phyloP scores from a whole-genome alignment of 2,797 vertebrate species.

The Hypotaenidia philippensis region DNA sequence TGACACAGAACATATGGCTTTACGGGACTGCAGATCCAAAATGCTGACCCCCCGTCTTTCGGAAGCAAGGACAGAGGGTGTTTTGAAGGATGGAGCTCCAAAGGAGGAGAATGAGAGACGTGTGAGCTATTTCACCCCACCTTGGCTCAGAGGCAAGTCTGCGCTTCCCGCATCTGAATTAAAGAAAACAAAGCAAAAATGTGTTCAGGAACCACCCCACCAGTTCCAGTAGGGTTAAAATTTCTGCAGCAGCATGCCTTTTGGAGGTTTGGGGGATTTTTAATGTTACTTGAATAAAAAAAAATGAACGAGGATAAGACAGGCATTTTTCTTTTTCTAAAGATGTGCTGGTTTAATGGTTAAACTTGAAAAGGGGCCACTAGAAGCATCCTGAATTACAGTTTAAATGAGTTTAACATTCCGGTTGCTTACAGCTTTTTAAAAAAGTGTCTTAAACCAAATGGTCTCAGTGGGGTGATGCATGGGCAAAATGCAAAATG shows the following conservation, averaged over 20 bases:
- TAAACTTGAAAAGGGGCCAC: neutral
- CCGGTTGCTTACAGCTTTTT: neutral
- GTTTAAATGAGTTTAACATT: constrained; percentile 46
- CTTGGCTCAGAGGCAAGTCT: neutral
- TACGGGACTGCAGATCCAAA: constrained; percentile 6
- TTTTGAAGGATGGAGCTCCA: neutral
- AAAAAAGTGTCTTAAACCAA: constrained; percentile 44
- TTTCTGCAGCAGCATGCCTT: neutral
- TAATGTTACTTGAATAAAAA: neutral
- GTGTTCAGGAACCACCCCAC: neutral
- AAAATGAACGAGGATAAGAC: neutral
- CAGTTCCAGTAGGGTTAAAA: neutral
- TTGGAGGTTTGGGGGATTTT: neutral
- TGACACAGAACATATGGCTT: neutral
- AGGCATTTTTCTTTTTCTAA: neutral
- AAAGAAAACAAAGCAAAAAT: neutral
- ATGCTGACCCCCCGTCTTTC: neutral
- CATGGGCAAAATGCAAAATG: constrained; percentile 57
- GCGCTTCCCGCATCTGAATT: neutral
- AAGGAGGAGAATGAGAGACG: neutral
- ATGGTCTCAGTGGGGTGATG: constrained; percentile 41
- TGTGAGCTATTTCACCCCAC: neutral
- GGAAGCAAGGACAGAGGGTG: neutral
- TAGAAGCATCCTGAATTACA: constrained; percentile 15
- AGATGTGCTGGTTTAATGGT: neutral